Base-by-base conservation (phyloP, 1,140 invertebrate species). In the Oreohelix idahoensis region DNA sequence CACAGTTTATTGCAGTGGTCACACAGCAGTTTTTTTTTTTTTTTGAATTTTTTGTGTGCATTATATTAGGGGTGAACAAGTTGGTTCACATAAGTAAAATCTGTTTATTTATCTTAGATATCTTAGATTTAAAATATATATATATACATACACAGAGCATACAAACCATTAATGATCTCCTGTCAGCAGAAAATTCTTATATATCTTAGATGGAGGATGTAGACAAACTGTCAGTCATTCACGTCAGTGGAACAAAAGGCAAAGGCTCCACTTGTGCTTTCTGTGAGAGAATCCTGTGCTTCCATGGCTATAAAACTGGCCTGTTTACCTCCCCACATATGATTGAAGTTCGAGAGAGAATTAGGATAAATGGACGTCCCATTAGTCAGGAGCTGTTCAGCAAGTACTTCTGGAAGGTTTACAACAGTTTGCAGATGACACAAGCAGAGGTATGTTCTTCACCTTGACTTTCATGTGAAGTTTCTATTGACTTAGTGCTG, bases 181-280 rank as follows among this genome's bases (percentile, higher is more conserved):
- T n/a, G n/a, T n/a, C n/a, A n/a, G n/a, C n/a, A n/a, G n/a, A n/a
- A n/a, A n/a, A n/a, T n/a, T n/a, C n/a, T n/a, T n/a, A n/a, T n/a
- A n/a, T n/a, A n/a, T n/a, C n/a, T 83, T 82, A 92, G 89, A 36
- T 90, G 58, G 87, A 88, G 79, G 90, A 94, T 85, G 81, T 94
- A 23, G 92, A 94, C 86, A 84, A 85, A 29, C 89, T 99, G 26
- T 96, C 96, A 77, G 94, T 98, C 5, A 98, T 99, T 87, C 98
- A 99, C 94, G 95, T 99, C 1, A 94, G 96, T 87, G 99, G 99
- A 10, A 99, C 98, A 0, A 99, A 99, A 94, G 98, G 98, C 45
- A 95, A 95, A 91, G 95, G 95, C 38, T 98, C 97, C 20, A 99
- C 98, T 0, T 98, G 98, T 92, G 97, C 98, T 0, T 96, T 97